Evolutionary conservation across 2,888 invertebrate species (phyloP).

Genomic region (Nineta flava): DNA sequence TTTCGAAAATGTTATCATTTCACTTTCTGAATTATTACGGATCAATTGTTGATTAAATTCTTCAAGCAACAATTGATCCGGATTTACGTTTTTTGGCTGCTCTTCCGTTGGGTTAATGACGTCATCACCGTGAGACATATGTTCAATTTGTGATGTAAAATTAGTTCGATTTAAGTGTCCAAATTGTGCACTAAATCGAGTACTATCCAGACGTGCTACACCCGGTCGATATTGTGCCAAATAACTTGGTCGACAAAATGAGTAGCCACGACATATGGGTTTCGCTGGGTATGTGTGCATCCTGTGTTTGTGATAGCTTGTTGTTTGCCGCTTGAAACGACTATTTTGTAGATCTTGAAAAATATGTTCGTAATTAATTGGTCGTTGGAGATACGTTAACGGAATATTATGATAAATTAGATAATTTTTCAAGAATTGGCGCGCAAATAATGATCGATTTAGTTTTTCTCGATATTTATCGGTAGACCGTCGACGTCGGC

Average conservation of each 20-base stretch:
- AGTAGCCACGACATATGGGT: too few relatives aligned
- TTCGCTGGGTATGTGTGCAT: too few relatives aligned
- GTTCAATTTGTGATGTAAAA: too few relatives aligned
- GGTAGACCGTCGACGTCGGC: constrained; percentile 44
- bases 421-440: constrained; percentile 6
- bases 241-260: too few relatives aligned
- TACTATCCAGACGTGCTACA: too few relatives aligned
- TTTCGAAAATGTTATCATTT: constrained; percentile 14
- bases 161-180: too few relatives aligned
- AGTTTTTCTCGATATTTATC: constrained; percentile 13
- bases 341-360: neutral
- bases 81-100: constrained; percentile 31
- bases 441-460: constrained; percentile 3
- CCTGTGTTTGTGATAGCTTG: too few relatives aligned
- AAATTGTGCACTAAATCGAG: too few relatives aligned
- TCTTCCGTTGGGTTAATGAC: constrained; percentile 24
- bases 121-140: too few relatives aligned
- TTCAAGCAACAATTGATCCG: neutral
- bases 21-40: neutral
- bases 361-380: neutral
- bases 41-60: neutral
- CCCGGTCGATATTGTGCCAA: too few relatives aligned
- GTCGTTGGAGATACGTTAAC: neutral
- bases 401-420: neutral
- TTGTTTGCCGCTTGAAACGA: neutral